phyloP scores from a whole-genome alignment of 2,797 vertebrate species.

The Smutsia temminckii region DNA sequence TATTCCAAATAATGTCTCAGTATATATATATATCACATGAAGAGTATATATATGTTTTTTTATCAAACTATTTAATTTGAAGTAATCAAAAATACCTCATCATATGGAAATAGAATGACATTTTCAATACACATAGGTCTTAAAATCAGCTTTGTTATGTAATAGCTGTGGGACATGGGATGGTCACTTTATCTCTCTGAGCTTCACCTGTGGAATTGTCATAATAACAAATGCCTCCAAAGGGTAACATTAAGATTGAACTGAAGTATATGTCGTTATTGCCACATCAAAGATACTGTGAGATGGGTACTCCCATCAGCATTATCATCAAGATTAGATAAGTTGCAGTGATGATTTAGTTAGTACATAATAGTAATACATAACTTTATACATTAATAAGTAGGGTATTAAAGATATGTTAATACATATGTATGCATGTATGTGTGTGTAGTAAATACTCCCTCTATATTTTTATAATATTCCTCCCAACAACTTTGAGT shows the following conservation, averaged over 20 bases:
- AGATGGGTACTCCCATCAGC: neutral
- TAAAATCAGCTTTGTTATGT: neutral
- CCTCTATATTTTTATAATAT: neutral
- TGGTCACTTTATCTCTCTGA: neutral
- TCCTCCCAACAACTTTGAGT: neutral
- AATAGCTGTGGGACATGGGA: neutral
- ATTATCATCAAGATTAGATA: neutral
- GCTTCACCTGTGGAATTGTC: neutral
- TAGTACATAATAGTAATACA: neutral
- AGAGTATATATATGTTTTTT: neutral
- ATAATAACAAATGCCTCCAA: neutral
- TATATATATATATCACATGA: neutral
- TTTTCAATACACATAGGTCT: neutral
- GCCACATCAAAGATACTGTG: neutral
- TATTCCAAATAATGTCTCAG: neutral
- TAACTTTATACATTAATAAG: neutral
- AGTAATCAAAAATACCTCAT: neutral
- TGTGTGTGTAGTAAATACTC: neutral
- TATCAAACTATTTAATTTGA: neutral
- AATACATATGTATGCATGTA: neutral
- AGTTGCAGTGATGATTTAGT: neutral
- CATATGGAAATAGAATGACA: neutral
- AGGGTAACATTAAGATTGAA: neutral
- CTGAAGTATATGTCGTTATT: neutral
- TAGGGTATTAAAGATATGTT: neutral